phyloP scores from a whole-genome alignment of 2,797 vertebrate genomes.

The Pipistrellus nathusii region DNA sequence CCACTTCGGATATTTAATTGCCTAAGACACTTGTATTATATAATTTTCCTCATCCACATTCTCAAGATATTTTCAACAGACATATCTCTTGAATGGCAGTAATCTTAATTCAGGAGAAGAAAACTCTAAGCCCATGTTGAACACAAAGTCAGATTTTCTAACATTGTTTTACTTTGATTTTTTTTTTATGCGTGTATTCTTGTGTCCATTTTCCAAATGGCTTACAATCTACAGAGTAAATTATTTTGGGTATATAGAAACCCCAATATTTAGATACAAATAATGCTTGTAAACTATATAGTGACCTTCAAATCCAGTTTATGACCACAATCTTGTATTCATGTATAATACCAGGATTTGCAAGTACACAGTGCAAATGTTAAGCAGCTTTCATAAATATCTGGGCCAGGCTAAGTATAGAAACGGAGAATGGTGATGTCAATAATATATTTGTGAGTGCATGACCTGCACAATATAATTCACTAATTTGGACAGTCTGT shows the following conservation, averaged over 20 bases:
- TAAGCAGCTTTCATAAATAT: background rate
- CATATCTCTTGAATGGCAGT: no score
- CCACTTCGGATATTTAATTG: background rate
- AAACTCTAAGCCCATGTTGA: background rate
- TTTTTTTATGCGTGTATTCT: background rate
- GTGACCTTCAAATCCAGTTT: background rate
- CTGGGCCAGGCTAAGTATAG: background rate
- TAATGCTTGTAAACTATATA: background rate
- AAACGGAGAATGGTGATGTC: background rate
- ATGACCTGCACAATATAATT: background rate
- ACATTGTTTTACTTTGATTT: background rate
- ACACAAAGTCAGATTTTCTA: background rate
- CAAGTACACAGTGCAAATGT: background rate
- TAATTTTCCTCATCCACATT: background rate
- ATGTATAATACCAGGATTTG: background rate
- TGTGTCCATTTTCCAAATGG: background rate
- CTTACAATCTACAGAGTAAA: background rate
- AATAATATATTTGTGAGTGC: background rate
- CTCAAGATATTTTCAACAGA: background rate
- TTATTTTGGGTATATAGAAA: background rate
- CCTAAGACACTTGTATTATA: background rate
- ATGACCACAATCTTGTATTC: background rate
- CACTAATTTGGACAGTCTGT: background rate
- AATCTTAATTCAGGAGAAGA: slow-evolving; percentile 18
- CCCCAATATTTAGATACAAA: background rate